phyloP scores from a whole-genome alignment of 2,113 vertebrate species.

The Proterorhinus semilunaris region DNA sequence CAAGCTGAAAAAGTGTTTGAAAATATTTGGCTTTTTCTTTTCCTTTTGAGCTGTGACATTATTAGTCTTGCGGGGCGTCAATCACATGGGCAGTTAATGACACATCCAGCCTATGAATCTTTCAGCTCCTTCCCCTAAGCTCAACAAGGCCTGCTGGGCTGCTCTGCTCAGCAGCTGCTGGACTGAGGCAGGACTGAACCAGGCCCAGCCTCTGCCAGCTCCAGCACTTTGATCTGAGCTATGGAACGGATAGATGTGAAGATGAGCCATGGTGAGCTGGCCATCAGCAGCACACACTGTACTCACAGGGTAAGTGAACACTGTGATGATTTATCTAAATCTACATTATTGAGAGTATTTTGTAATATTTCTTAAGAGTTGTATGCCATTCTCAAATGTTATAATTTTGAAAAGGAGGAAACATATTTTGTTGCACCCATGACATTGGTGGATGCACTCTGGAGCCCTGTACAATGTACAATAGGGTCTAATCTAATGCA shows the following conservation, averaged over 20 bases:
- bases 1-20: constrained; percentile 46
- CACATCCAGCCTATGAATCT: constrained; percentile 79
- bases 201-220: constrained; percentile 65
- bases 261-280: constrained; percentile 55
- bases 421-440: no score
- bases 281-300: constrained; percentile 34
- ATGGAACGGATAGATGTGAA: constrained; percentile 75
- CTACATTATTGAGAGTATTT: neutral
- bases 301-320: no score
- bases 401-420: no score
- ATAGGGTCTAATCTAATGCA: no score
- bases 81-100: constrained; percentile 83
- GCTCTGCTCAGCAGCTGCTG: constrained; percentile 77
- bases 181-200: constrained; percentile 30
- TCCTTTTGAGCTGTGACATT: constrained; percentile 75
- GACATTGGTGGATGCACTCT: no score
- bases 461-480: no score
- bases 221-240: constrained; percentile 79
- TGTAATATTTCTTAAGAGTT: neutral
- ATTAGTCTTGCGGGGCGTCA: constrained; percentile 74
- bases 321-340: no score
- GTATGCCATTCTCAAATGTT: neutral
- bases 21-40: constrained; percentile 61
- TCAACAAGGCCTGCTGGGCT: constrained; percentile 67
- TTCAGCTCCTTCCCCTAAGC: constrained; percentile 69